Percentiles rank a stretch among this genome's conserved stretches.
Evolutionary conservation across 2,888 invertebrate species (phyloP).

Genomic region (Schrankia costaestrigalis): DNA sequence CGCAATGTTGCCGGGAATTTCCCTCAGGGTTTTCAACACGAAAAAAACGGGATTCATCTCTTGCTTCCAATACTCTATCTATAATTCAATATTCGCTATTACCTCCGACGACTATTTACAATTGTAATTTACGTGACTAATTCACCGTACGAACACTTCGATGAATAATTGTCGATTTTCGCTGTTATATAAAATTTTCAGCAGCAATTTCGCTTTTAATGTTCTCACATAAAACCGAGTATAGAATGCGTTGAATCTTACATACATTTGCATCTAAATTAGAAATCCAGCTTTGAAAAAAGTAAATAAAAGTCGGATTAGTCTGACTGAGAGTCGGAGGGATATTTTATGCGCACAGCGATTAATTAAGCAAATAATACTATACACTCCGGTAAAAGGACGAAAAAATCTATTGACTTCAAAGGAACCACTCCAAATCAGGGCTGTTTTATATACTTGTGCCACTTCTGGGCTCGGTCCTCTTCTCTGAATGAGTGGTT

Average conservation of each 20-base stretch:
- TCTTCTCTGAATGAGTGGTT: no score
- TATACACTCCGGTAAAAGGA: background rate
- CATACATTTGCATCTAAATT: slow-evolving; percentile 31
- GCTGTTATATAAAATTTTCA: slow-evolving; percentile 39
- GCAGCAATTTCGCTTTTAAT: slow-evolving; percentile 27
- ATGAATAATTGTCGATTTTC: slow-evolving; percentile 40
- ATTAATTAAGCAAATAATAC: slow-evolving; percentile 14
- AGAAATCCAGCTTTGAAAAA: slow-evolving; percentile 19
- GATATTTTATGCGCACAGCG: slow-evolving; percentile 7
- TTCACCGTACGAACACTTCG: slow-evolving; percentile 43
- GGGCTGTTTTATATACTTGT: no score
- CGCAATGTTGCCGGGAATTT: slow-evolving; percentile 64
- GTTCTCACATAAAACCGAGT: slow-evolving; percentile 20
- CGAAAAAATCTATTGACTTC: background rate
- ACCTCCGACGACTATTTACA: slow-evolving; percentile 54
- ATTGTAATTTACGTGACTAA: slow-evolving; percentile 58
- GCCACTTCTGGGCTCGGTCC: no score
- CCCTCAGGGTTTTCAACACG: slow-evolving; percentile 66
- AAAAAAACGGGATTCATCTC: slow-evolving; percentile 58
- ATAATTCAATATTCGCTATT: slow-evolving; percentile 67
- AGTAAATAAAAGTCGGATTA: slow-evolving; percentile 15
- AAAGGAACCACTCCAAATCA: no score
- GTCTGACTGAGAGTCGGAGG: slow-evolving; percentile 6
- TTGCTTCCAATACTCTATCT: slow-evolving; percentile 60
- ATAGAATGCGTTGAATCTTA: slow-evolving; percentile 23